phyloP scores from a whole-genome alignment of 2,888 invertebrate genomes.

The Drosophila longiperda region DNA sequence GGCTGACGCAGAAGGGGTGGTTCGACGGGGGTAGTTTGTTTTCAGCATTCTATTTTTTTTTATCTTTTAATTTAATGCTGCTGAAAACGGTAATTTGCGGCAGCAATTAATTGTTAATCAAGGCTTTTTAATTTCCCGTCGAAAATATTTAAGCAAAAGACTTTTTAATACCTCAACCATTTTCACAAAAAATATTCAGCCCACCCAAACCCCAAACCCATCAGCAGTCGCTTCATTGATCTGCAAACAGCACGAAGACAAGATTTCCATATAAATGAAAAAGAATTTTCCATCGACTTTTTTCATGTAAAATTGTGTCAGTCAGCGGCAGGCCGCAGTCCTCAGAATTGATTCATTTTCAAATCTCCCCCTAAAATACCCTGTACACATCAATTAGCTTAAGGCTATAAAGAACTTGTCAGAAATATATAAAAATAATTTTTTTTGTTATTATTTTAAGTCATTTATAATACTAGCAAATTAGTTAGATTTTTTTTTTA shows the following conservation, averaged over 20 bases:
- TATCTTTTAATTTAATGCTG: slow-evolving; percentile 72
- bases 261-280: slow-evolving; percentile 55
- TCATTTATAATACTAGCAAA: not conserved
- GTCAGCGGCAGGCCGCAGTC: slow-evolving; percentile 57
- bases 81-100: slow-evolving; percentile 39
- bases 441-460: not conserved
- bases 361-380: slow-evolving; percentile 57
- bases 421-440: not conserved
- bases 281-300: slow-evolving; percentile 28
- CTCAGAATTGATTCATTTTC: slow-evolving; percentile 71
- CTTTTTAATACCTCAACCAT: slow-evolving; percentile 10
- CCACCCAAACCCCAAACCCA: slow-evolving; percentile 1
- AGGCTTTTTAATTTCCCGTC: slow-evolving; percentile 68
- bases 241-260: slow-evolving; percentile 26
- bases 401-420: not conserved
- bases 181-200: not conserved
- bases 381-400: slow-evolving; percentile 7
- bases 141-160: slow-evolving; percentile 36
- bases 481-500: not conserved
- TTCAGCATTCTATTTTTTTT: slow-evolving; percentile 23
- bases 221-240: slow-evolving; percentile 48
- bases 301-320: slow-evolving; percentile 52
- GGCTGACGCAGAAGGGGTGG: not conserved
- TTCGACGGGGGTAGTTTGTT: not conserved
- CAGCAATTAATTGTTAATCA: slow-evolving; percentile 57